Evolutionary conservation across 2,888 invertebrate species (phyloP).

Genomic region (Tyria jacobaeae): DNA sequence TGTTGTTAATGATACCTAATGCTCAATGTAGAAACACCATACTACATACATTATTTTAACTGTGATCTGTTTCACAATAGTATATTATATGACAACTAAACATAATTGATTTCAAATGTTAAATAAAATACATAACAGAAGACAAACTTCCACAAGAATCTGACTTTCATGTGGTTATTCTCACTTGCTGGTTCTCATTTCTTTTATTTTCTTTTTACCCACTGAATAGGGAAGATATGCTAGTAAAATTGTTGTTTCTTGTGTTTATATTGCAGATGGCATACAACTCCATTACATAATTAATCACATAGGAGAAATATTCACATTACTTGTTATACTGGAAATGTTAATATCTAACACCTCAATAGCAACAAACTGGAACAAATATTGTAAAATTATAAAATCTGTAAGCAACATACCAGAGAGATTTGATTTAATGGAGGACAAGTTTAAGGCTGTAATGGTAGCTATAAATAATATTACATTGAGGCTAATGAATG

Average conservation of each 20-base stretch:
- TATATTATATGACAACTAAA: no score
- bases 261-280: conserved; percentile 67
- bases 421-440: conserved; percentile 85
- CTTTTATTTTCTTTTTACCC: background rate
- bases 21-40: no score
- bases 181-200: no score
- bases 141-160: background rate
- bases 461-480: conserved; percentile 90
- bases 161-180: no score
- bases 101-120: no score
- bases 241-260: background rate
- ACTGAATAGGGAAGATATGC: background rate
- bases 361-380: conserved; percentile 88
- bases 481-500: conserved; percentile 89
- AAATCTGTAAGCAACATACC: conserved; percentile 89
- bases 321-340: conserved; percentile 88
- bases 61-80: no score
- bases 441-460: conserved; percentile 89
- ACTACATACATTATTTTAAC: no score
- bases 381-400: conserved; percentile 91
- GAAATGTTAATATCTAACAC: conserved; percentile 86
- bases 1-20: no score
- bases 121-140: background rate
- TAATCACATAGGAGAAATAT: conserved; percentile 88
- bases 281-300: conserved; percentile 80